phyloP scores from a whole-genome alignment of 2,888 invertebrate genomes.

The Dorcus hopei region DNA sequence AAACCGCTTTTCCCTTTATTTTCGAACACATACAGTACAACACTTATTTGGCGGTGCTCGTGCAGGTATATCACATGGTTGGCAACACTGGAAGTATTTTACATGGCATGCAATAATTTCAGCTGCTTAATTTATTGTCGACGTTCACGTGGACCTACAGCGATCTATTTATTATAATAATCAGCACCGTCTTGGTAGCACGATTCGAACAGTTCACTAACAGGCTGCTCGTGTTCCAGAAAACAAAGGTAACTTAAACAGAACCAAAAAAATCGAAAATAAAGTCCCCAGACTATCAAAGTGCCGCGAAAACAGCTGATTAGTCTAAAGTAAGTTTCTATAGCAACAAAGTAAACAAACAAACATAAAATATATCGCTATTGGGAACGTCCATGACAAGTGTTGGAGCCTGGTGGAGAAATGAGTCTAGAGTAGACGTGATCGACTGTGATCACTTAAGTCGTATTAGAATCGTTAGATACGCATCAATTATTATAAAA shows the following conservation, averaged over 20 bases:
- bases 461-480: no score
- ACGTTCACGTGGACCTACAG: slow-evolving; percentile 38
- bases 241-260: slow-evolving; percentile 22
- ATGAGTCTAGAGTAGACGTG: no score
- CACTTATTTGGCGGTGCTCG: slow-evolving; percentile 18
- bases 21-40: slow-evolving; percentile 21
- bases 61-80: slow-evolving; percentile 19
- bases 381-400: no score
- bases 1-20: slow-evolving; percentile 18
- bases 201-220: slow-evolving; percentile 38
- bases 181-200: slow-evolving; percentile 37
- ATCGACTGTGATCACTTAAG: no score
- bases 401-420: no score
- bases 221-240: slow-evolving; percentile 21
- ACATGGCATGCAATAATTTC: slow-evolving; percentile 16
- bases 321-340: no score
- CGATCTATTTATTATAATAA: slow-evolving; percentile 42
- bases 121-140: slow-evolving; percentile 34
- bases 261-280: neutral
- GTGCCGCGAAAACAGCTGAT: no score
- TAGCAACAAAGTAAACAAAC: neutral
- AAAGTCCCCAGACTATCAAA: no score
- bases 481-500: no score
- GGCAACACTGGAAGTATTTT: neutral
- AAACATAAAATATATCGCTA: no score